Base-by-base conservation (phyloP, 1,140 invertebrate genomes). In the Aethina tumida region DNA sequence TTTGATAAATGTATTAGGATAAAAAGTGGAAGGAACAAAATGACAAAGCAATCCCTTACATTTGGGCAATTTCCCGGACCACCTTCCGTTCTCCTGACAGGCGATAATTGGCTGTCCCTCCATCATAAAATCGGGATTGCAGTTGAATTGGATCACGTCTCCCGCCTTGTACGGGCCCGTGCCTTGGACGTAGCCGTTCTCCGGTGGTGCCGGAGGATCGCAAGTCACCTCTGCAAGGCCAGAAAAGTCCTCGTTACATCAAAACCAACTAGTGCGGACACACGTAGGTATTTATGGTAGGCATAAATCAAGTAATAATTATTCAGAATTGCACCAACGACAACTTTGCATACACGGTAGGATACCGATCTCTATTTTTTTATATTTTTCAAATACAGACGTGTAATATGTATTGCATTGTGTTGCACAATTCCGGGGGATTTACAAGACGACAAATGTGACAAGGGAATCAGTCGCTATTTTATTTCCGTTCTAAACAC, bases 51-150 rank as follows among this genome's bases (percentile, higher is more conserved):
- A 8, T 9, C 37, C 72, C 73, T 74, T 64, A 81, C 89, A 93
- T 63, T 82, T 84, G 14, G 89, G 87, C 13, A 81, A 65, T 18
- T 77, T 73, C 39, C 82, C 75, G 19, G 83, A 87, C 90, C 90
- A 94, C 34, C 81, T 66, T 13, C 85, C 85, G 63, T 78, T 88
- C 59, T 91, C 85, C 65, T 88, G 82, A 64, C 90, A 94, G 8
- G 83, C 79, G 22, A 88, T 74, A 44, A 86, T 82, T 7, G 81
- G 78, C 52, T 82, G 73, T 2, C 88, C 88, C 59, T 88, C 80
- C 69, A 92, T 79, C 73, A 90, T 88, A 63, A 79, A 89, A 38
- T 88, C 84, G 26, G 81, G 75, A 63, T 85, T 78, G 64, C 89
- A 93, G 58, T 81, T 81, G 65, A 86, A 85, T 56, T 88, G 81